Base-by-base conservation (phyloP, 2,797 vertebrate species). In the Phoeniculus purpureus region DNA sequence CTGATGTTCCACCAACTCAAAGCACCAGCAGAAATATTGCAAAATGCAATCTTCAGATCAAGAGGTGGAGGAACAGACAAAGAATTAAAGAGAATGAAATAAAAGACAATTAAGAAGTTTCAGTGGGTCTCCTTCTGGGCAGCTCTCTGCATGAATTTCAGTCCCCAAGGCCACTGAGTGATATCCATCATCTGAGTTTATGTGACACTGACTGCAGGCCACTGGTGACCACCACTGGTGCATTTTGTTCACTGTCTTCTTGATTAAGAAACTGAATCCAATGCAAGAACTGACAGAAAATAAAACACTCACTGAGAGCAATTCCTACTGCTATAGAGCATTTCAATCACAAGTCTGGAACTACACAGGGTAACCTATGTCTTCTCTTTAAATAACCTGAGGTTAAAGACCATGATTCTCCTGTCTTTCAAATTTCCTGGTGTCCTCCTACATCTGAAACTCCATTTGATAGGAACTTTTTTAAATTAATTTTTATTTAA, bases 241-340 rank as follows among this genome's bases (percentile, higher is more conserved):
- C 31, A 48, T 87, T 93, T 47, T 67, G 75, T 67, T 89, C 81
- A 68, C 71, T 70, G 56, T 71, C 75, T 55, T 59, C 75, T 87
- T 90, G 83, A 83, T 86, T 58, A 95, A 82, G 50, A 75, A 92
- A 81, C 56, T 31, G 40, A 85, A 92, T 27, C 50, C 67, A 88
- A n/a, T 25, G 43, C 34, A 80, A 74, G 61, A 72, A 85, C 4
- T 62, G 84, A 82, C 2, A 6, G n/a, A 81, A 73, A 92, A 87
- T 9, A 78, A 72, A 78, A 72, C 32, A 26, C 37, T 71, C 75
- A 65, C 20, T 29, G 81, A 75, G 52, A 92, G 47, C 59, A 78
- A 78, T 20, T 89, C 70, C 77, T 68, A n/a, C 79, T 58, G 58
- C 70, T 87, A 25, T 1, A 54, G 34, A 91, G 59, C 51, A 37